A percentile compares a stretch with the other conserved stretches of the same genome.
Evolutionary conservation across 2,113 vertebrate species (phyloP).

Genomic region (Plectropomus leopardus): DNA sequence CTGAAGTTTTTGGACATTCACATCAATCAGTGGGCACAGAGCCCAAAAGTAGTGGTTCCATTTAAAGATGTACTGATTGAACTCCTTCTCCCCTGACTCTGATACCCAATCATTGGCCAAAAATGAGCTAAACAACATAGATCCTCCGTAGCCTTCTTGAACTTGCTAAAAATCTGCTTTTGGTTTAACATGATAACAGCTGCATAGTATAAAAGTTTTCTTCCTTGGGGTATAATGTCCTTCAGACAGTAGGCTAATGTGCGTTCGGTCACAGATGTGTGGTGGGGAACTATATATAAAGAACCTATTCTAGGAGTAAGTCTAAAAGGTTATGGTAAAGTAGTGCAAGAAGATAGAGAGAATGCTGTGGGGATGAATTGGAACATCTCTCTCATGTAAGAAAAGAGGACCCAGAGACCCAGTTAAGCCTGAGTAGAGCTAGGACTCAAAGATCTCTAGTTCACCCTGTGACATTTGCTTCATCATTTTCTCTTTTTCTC

Average conservation of each 20-base stretch:
- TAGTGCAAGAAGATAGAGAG: slow-evolving; percentile 41
- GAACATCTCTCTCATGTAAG: slow-evolving; percentile 33
- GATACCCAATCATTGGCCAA: no score
- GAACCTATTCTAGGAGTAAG: slow-evolving; percentile 30
- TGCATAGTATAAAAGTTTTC: slow-evolving; percentile 4
- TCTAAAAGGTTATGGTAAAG: slow-evolving; percentile 47
- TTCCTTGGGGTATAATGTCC: slow-evolving; percentile 8
- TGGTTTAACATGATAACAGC: no score
- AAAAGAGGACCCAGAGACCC: slow-evolving; percentile 30
- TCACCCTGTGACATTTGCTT: neutral
- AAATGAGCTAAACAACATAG: no score
- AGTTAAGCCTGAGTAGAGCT: slow-evolving; percentile 11
- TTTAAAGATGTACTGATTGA: no score
- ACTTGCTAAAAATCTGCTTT: no score
- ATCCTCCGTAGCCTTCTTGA: no score
- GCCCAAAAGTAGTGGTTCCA: no score
- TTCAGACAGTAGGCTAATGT: slow-evolving; percentile 9
- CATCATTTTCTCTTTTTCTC: slow-evolving; percentile 1
- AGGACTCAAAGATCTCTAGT: neutral
- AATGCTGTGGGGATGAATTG: neutral
- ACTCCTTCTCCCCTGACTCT: no score
- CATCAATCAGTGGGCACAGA: neutral
- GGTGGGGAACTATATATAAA: slow-evolving; percentile 27
- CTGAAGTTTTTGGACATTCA: no score
- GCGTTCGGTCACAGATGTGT: slow-evolving; percentile 21